Base-by-base conservation (phyloP, 1,140 invertebrate species). In the Penaeus indicus region DNA sequence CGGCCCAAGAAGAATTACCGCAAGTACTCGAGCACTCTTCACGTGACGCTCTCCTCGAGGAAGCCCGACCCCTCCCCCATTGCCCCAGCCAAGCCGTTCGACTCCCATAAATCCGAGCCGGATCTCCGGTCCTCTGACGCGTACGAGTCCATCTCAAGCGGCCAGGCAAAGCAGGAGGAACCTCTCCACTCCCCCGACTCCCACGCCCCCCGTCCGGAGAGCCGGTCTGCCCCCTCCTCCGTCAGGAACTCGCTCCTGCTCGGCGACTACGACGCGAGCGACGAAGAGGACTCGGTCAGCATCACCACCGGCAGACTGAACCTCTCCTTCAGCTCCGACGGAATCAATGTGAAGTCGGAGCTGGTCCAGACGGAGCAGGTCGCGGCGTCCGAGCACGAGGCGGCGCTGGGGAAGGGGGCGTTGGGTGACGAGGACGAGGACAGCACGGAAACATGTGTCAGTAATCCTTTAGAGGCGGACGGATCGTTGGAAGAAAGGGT, bases 251-350 rank as follows among this genome's bases (percentile, higher is more conserved):
- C 87, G 22, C 63, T 84, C 16, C 27, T 84, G 22, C 47, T 84
- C 13, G 87, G 84, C 32, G 72, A 88, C 25, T 61, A 60, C 47
- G 38, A 84, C 32, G 81, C 77, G 80, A 88, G 90, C 77, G 88
- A 89, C 27, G 90, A 90, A 67, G 90, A 90, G 62, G 90, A 87
- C 42, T 91, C 90, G 19, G 85, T 91, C 11, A 91, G 85, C 54
- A 78, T 91, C 62, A 91, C 90, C 27, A 91, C 90, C n/a, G 90
- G 90, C 67, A 80, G 88, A 77, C 60, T 91, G 32, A 89, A 86
- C n/a, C 80, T 91, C 19, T 89, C 90, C 27, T 77, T 91, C 60
- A 85, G 64, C 21, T 62, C 88, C n/a, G 81, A 75, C 18, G 90
- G 89, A 32, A 85, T 91, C 63, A 89, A 89, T 62, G 88, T 91